Evolutionary conservation across 2,888 invertebrate species (phyloP).

Genomic region (Cantharis rustica): DNA sequence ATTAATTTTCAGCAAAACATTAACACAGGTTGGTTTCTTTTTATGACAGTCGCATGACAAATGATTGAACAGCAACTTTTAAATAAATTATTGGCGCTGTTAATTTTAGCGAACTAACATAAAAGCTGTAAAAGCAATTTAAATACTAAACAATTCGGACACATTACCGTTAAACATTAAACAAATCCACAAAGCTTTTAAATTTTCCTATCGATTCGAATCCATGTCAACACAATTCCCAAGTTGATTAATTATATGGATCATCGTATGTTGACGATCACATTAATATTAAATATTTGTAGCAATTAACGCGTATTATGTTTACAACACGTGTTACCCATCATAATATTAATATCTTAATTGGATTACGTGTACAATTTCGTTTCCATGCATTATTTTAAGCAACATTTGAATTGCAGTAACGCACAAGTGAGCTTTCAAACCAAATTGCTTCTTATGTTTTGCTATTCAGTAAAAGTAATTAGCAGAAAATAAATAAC

Average conservation of each 20-base stretch:
- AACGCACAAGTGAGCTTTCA: not conserved
- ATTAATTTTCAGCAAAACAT: too few species aligned
- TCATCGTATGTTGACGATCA: not conserved
- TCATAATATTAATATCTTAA: not conserved
- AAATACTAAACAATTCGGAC: not conserved
- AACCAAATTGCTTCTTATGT: not conserved
- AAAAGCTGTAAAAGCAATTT: not conserved
- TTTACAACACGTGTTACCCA: not conserved
- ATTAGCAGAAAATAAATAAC: not conserved
- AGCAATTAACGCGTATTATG: not conserved
- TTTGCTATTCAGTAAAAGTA: not conserved
- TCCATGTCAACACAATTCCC: not conserved
- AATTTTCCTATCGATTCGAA: not conserved
- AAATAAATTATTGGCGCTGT: not conserved
- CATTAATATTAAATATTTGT: constrained; percentile 3
- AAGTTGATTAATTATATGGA: not conserved
- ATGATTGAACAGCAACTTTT: not conserved
- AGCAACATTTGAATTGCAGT: not conserved
- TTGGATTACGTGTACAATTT: not conserved
- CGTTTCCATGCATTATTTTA: not conserved
- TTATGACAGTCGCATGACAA: not conserved
- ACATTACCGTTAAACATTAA: not conserved
- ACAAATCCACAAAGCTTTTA: not conserved
- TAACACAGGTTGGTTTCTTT: not conserved
- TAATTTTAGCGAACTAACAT: not conserved